phyloP scores from a whole-genome alignment of 1,140 invertebrate genomes.

The Lepidurus couesii region DNA sequence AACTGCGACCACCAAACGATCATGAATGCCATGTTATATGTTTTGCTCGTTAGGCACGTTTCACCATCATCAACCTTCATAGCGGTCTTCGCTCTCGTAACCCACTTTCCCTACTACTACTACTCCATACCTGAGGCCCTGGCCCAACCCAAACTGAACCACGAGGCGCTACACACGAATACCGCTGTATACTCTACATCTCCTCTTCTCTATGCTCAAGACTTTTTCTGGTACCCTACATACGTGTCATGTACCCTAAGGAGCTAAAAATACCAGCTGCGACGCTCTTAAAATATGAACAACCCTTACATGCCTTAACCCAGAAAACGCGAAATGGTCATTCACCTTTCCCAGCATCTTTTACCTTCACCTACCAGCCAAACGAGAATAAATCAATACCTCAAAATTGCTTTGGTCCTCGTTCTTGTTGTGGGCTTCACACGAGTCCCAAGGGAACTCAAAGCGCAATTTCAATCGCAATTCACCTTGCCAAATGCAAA shows the following conservation, averaged over 20 bases:
- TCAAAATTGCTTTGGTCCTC: not conserved
- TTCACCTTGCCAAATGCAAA: too few relatives aligned
- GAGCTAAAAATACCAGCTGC: not conserved
- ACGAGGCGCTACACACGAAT: not conserved
- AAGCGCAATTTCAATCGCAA: too few relatives aligned
- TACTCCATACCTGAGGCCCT: not conserved
- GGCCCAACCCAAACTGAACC: not conserved
- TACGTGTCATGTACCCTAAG: not conserved
- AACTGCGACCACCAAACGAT: not conserved
- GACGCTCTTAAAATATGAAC: not conserved
- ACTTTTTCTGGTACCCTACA: not conserved
- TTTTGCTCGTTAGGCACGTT: not conserved
- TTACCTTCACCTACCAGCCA: not conserved
- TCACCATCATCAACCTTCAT: conserved; percentile 17
- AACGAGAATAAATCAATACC: not conserved
- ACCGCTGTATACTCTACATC: not conserved
- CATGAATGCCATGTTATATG: conserved; percentile 1
- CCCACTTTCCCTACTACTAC: conserved; percentile 18
- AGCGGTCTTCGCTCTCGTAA: conserved; percentile 11
- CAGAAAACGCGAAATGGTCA: not conserved
- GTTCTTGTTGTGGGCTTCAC: too few relatives aligned
- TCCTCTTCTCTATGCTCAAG: not conserved
- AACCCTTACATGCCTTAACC: not conserved
- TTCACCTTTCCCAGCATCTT: not conserved
- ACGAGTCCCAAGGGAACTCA: too few relatives aligned